These are phyloP conservation scores for Stomatorhinus walkeri DNA, from an alignment of 2,797 vertebrate genomes.

Conservation along the genomic window DNA sequence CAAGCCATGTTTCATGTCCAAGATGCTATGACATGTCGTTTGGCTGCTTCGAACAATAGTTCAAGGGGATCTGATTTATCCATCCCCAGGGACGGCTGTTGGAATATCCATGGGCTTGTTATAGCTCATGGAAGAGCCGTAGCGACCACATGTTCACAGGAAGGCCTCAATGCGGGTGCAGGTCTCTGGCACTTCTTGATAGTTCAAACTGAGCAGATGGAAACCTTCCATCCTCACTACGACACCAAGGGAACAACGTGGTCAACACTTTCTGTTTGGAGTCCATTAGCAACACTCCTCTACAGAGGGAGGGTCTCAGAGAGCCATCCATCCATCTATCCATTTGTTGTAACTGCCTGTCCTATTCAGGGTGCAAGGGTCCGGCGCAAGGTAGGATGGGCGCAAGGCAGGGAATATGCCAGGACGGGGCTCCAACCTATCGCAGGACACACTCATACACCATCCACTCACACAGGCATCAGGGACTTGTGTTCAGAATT, in stretches of 20 bases:
- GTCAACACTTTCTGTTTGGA: neutral
- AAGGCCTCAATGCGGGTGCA: neutral
- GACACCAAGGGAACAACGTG: neutral
- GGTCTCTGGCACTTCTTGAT: neutral
- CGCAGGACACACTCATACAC: neutral
- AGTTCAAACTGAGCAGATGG: neutral
- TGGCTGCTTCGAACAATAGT: constrained; percentile 9
- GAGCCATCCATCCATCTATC: neutral
- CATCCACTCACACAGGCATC: neutral
- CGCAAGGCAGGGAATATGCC: neutral
- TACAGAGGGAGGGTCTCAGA: neutral
- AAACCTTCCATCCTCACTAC: constrained; percentile 6
- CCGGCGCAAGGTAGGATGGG: neutral
- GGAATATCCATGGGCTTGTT: neutral
- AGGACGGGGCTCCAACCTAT: neutral
- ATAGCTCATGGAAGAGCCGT: neutral
- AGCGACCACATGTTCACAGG: constrained; percentile 7
- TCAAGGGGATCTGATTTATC: constrained; percentile 4
- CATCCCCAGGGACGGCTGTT: neutral
- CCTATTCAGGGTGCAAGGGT: neutral
- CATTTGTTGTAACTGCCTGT: neutral
- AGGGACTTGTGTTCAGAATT: neutral
- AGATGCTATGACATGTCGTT: neutral
- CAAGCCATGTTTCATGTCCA: neutral
- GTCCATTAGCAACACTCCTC: neutral